Evolutionary conservation across 2,888 invertebrate species (phyloP).

Genomic region (Cryptocheilus praepositus): DNA sequence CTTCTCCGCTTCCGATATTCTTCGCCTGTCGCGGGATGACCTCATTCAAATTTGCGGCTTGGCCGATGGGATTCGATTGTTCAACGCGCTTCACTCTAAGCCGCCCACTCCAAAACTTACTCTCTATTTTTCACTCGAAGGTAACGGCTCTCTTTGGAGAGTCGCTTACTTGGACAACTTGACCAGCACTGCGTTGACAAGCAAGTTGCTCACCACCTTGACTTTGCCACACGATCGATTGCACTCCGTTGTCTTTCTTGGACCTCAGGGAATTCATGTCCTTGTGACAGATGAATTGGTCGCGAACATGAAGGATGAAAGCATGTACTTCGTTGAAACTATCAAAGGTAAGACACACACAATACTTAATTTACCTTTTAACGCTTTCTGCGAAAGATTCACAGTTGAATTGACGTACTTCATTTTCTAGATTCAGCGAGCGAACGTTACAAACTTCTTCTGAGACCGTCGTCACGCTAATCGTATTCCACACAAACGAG

Average conservation of each 20-base stretch:
- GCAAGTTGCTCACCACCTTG: constrained; percentile 68
- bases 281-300: constrained; percentile 91
- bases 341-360: constrained; percentile 72
- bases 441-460: constrained; percentile 68
- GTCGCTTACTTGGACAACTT: constrained; percentile 83
- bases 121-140: constrained; percentile 86
- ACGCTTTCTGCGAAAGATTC: constrained; percentile 3
- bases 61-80: constrained; percentile 94
- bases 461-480: constrained; percentile 62
- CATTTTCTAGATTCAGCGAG: constrained; percentile 61
- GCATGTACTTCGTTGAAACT: constrained; percentile 81
- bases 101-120: constrained; percentile 86
- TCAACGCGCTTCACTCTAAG: constrained; percentile 91
- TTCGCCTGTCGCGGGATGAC: constrained; percentile 93
- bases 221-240: constrained; percentile 66
- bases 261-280: constrained; percentile 90
- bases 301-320: constrained; percentile 87
- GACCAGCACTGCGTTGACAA: constrained; percentile 64
- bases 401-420: neutral
- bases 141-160: constrained; percentile 81
- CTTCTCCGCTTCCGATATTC: constrained; percentile 92
- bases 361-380: neutral
- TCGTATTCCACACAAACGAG: neutral
- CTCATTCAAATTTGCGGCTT: constrained; percentile 95
- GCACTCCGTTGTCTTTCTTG: constrained; percentile 82